A percentile compares a stretch with the other conserved stretches of the same genome.
These are phyloP conservation scores for Ancistrus triradiatus DNA, from an alignment of 2,113 vertebrate species.

Conservation along the genomic window DNA sequence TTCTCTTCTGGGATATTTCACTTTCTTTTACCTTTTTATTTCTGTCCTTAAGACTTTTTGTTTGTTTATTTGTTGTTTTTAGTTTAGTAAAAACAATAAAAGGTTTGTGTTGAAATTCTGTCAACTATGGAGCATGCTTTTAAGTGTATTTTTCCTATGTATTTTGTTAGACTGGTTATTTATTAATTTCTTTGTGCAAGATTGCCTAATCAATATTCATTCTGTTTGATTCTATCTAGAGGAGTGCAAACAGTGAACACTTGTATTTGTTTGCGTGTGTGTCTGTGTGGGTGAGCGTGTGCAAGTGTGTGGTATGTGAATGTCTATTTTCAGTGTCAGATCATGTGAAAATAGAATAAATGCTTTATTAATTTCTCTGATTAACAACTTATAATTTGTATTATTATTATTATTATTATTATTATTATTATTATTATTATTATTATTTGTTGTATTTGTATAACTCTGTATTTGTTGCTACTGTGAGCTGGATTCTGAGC, in stretches of 20 bases:
- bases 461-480: constrained; percentile 62
- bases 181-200: constrained; percentile 31
- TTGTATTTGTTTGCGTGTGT: constrained; percentile 30
- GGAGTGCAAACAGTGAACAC: constrained; percentile 38
- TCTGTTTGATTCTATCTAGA: constrained; percentile 29
- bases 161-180: constrained; percentile 39
- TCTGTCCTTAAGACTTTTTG: background rate
- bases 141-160: constrained; percentile 31
- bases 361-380: constrained; percentile 62
- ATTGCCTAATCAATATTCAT: constrained; percentile 56
- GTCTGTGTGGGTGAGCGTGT: constrained; percentile 6
- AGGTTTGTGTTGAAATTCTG: constrained; percentile 26
- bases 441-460: no score
- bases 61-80: constrained; percentile 12
- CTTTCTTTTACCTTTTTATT: constrained; percentile 7
- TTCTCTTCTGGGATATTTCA: background rate
- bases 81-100: constrained; percentile 18
- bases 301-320: constrained; percentile 47
- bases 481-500: constrained; percentile 78
- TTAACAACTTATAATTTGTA: constrained; percentile 64
- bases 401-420: constrained; percentile 58
- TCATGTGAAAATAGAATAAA: constrained; percentile 65
- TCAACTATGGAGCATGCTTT: constrained; percentile 35
- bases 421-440: constrained; percentile 39
- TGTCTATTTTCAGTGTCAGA: constrained; percentile 61